Conservation (phyloP, 1,140 invertebrate species). For the Ostrea denselamellosa region DNA sequence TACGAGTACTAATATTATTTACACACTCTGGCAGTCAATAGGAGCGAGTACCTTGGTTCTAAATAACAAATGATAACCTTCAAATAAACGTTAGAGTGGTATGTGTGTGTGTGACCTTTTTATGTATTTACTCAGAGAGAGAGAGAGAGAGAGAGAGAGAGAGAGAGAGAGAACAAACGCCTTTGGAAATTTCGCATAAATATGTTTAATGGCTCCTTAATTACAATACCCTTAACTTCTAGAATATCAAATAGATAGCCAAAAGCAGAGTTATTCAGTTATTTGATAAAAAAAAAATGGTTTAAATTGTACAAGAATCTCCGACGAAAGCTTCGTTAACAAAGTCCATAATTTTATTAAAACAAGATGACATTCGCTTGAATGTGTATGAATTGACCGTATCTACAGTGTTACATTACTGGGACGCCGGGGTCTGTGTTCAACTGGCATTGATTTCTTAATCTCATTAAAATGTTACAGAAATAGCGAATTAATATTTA, state of each 20-base stretch:
- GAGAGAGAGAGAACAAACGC: background rate
- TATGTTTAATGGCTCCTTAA: background rate
- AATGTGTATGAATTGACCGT: background rate
- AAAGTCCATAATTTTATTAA: background rate
- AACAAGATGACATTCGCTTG: background rate
- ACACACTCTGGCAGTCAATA: no score
- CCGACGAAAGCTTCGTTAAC: background rate
- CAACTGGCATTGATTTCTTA: slow-evolving; percentile 12
- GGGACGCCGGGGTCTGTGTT: background rate
- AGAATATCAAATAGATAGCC: background rate
- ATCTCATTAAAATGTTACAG: slow-evolving; percentile 25
- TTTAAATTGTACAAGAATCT: background rate
- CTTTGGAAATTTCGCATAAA: background rate
- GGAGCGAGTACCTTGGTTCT: no score
- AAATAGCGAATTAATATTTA: background rate
- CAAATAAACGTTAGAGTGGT: no score
- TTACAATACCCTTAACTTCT: background rate
- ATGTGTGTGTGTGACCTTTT: no score
- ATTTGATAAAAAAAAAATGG: background rate
- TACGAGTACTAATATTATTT: no score
- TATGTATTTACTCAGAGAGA: no score
- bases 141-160: background rate
- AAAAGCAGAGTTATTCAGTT: background rate
- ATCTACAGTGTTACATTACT: background rate
- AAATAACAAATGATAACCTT: no score